These are phyloP conservation scores for Tragopan temminckii DNA, from an alignment of 2,797 vertebrate species.

Conservation along the genomic window DNA sequence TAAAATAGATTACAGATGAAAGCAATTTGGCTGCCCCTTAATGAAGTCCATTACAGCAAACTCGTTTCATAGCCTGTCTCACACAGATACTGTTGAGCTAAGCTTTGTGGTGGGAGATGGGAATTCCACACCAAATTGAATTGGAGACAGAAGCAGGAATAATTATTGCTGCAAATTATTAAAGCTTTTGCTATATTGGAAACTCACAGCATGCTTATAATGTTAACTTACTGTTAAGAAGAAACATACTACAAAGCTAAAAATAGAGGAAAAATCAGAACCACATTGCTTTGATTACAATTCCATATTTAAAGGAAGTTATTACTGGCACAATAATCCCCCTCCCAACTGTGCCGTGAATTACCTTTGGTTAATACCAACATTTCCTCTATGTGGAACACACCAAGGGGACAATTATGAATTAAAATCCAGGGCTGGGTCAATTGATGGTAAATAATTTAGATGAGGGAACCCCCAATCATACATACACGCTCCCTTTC, in stretches of 20 bases:
- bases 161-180: constrained; percentile 66
- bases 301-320: constrained; percentile 50
- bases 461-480: not conserved
- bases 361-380: constrained; percentile 64
- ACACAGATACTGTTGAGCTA: constrained; percentile 48
- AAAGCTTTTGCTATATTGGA: constrained; percentile 56
- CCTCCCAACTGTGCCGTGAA: not conserved
- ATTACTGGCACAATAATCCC: constrained; percentile 66
- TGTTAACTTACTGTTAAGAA: constrained; percentile 1
- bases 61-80: constrained; percentile 62
- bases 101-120: constrained; percentile 60
- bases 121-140: constrained; percentile 70
- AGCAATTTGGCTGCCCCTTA: constrained; percentile 59
- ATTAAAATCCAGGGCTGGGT: constrained; percentile 46
- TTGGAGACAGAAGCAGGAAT: constrained; percentile 56
- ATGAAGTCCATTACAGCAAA: constrained; percentile 55
- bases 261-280: constrained; percentile 37
- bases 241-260: constrained; percentile 38
- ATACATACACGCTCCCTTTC: rapidly evolving
- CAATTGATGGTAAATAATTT: constrained; percentile 44
- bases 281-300: constrained; percentile 60
- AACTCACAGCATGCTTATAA: constrained; percentile 49
- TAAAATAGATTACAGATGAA: constrained; percentile 53
- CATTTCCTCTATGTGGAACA: not conserved
- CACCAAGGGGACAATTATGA: constrained; percentile 60